Evolutionary conservation across 2,113 vertebrate species (phyloP).

Genomic region (Elephantulus edwardii): DNA sequence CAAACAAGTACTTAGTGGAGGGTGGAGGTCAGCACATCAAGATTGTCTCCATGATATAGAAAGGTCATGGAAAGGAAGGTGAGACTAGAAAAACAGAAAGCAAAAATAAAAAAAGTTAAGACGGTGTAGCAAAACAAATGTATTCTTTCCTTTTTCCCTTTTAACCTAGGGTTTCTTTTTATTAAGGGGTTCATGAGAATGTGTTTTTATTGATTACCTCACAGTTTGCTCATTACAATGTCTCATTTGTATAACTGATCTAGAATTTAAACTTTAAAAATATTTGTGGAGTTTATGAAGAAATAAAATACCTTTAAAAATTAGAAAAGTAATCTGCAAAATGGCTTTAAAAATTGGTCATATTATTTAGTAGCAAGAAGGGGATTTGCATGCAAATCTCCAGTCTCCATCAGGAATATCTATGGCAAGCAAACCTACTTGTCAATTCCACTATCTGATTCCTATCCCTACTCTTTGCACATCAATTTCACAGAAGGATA

Average conservation of each 20-base stretch:
- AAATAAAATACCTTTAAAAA: background rate
- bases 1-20: background rate
- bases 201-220: background rate
- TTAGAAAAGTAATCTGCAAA: background rate
- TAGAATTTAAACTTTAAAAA: background rate
- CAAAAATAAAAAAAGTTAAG: background rate
- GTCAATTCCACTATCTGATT: no score
- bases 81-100: background rate
- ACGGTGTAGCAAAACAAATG: background rate
- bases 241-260: background rate
- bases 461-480: background rate
- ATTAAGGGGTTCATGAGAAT: background rate
- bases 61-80: background rate
- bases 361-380: background rate
- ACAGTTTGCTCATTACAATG: background rate
- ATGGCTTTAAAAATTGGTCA: background rate
- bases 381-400: background rate
- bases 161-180: background rate
- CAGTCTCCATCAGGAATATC: background rate
- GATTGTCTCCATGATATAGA: background rate
- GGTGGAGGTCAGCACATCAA: background rate
- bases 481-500: background rate
- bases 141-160: background rate
- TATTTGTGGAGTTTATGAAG: background rate
- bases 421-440: background rate